Evolutionary conservation across 2,888 invertebrate species (phyloP), one percentile per base, ranked within the genome.

Genomic region (Drosophila birchii): DNA sequence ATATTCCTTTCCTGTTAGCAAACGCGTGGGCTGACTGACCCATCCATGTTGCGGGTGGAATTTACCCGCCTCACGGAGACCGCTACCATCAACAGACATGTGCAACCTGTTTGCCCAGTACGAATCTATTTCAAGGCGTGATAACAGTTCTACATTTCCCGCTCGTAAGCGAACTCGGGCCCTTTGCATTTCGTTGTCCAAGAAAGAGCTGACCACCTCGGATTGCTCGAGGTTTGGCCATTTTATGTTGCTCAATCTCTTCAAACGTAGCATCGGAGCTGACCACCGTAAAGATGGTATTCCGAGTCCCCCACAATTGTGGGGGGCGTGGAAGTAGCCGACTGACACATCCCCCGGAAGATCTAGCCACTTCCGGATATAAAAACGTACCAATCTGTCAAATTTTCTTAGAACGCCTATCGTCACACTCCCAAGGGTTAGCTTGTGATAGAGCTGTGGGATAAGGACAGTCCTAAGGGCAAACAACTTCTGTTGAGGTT

Each of bases 371-470:
- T 18, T 45, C 36, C 58, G 44, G 18, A 58, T 23, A 34, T 44
- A 44, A 5, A 39, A 47, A 11, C n/a, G 45, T 4, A 45, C 26
- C 23, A 45, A 45, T 45, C 9, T 43, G 20, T 38, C 43, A 43
- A 20, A 20, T 43, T 43, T 43, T 43, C 43, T 43, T 43, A 20
- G 12, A 5, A 43, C 43, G 14, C 20, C 43, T 43, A 43, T 44
- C 23, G 44, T 44, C 44, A 44, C 16, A 44, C 47, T 58, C 34
- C 45, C 47, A 58, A 47, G 45, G 3, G 47, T 38, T 6, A 58
- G 18, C 38, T 57, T 45, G 36, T 58, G 45, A 43, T 2, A 43
- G 29, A 56, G 26, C 8, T 56, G 55, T 49, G 49, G 49, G 49
- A 51, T 51, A 8, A 20, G 49, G 32, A 32, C n/a, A n/a, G n/a